phyloP scores from a whole-genome alignment of 2,797 vertebrate species.

The Chaetodon trifasciatus region DNA sequence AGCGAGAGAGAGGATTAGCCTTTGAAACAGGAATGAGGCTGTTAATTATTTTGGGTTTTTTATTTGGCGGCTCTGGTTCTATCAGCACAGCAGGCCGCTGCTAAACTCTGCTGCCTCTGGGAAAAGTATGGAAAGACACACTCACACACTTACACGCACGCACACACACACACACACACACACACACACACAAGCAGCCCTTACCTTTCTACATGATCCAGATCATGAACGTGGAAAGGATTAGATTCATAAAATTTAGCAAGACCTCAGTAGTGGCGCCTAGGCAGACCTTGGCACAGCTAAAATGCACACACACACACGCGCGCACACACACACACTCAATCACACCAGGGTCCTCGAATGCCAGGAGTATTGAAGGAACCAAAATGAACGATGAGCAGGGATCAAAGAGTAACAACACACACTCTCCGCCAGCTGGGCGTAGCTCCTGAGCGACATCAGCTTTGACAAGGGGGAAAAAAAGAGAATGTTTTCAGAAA shows the following conservation, averaged over 20 bases:
- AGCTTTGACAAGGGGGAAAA: constrained; percentile 45
- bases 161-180: not conserved
- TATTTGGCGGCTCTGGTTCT: constrained; percentile 76
- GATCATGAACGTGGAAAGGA: constrained; percentile 74
- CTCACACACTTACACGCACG: constrained; percentile 20
- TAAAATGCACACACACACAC: constrained; percentile 16
- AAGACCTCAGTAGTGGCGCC: constrained; percentile 57
- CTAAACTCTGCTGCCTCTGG: constrained; percentile 57
- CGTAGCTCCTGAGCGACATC: constrained; percentile 51
- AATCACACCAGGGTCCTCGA: constrained; percentile 8
- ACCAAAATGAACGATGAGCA: constrained; percentile 40
- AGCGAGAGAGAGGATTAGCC: constrained; percentile 40
- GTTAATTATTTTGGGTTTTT: constrained; percentile 75
- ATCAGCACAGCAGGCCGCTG: constrained; percentile 63
- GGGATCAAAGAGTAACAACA: constrained; percentile 53
- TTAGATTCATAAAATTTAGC: constrained; percentile 75
- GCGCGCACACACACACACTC: constrained; percentile 15
- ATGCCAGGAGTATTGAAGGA: constrained; percentile 41
- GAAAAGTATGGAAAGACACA: constrained; percentile 52
- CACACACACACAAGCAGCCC: constrained; percentile 11
- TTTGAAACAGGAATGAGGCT: constrained; percentile 75
- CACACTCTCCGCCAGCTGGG: constrained; percentile 46
- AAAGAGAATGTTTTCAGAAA: constrained; percentile 55
- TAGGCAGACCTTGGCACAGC: constrained; percentile 54
- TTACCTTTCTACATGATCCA: constrained; percentile 63